phyloP scores from a whole-genome alignment of 2,797 vertebrate species.

The Champsocephalus esox region DNA sequence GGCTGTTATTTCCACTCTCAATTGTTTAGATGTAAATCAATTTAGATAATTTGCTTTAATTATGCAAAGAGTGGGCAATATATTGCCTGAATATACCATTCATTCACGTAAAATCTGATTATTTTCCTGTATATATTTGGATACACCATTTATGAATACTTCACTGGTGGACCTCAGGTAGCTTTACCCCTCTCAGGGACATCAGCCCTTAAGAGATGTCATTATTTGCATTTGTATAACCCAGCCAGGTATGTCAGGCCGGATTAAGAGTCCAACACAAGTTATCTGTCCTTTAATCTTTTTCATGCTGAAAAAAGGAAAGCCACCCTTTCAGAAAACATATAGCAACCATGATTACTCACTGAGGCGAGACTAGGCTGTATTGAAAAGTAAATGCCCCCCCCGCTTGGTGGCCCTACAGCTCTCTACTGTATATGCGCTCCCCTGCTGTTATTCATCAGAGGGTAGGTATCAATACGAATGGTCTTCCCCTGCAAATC shows the following conservation, averaged over 20 bases:
- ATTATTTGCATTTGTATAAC: background rate
- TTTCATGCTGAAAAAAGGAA: background rate
- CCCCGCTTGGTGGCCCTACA: slow-evolving; percentile 39
- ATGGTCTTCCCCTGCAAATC: slow-evolving; percentile 52
- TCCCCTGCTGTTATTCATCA: slow-evolving; percentile 47
- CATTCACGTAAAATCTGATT: background rate
- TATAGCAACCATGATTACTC: background rate
- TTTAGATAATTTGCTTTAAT: background rate
- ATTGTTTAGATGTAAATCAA: background rate
- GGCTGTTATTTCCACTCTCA: background rate
- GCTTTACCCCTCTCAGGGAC: background rate
- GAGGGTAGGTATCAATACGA: slow-evolving; percentile 47
- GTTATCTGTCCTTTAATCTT: background rate
- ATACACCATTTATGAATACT: background rate
- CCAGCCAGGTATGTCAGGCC: background rate
- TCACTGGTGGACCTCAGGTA: background rate
- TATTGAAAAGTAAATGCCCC: slow-evolving; percentile 46
- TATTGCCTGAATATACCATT: background rate
- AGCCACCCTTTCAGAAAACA: background rate
- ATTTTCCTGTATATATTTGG: background rate
- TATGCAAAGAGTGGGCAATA: background rate
- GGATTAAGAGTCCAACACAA: background rate
- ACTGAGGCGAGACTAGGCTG: slow-evolving; percentile 13
- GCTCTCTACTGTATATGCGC: background rate
- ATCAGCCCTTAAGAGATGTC: background rate